Conservation (phyloP, 2,113 vertebrate species). For the Corydoras maculifer region DNA sequence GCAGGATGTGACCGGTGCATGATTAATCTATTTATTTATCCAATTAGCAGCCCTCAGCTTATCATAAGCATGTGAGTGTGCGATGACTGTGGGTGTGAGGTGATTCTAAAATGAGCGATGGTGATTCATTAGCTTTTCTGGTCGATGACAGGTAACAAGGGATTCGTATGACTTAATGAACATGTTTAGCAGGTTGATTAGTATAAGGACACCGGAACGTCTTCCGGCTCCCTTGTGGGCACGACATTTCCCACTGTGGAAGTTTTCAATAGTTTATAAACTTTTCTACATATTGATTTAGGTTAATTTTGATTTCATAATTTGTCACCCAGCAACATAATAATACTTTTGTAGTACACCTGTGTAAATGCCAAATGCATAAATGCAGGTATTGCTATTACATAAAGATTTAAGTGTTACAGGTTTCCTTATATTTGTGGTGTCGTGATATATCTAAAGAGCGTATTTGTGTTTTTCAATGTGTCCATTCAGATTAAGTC, state of each 20-base stretch:
- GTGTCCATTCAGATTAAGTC: too few species aligned
- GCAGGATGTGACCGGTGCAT: slow-evolving; percentile 34
- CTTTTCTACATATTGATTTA: background rate
- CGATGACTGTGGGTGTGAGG: slow-evolving; percentile 12
- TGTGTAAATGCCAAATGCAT: too few species aligned
- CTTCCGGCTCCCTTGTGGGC: background rate
- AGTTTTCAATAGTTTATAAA: slow-evolving; percentile 8
- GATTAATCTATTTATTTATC: slow-evolving; percentile 34
- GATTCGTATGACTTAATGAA: slow-evolving; percentile 18
- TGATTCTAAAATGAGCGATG: slow-evolving; percentile 17
- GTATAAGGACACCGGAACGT: background rate
- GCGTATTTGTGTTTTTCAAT: too few species aligned
- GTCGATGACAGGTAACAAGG: slow-evolving; percentile 14
- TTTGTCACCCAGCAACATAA: too few species aligned
- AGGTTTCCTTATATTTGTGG: too few species aligned
- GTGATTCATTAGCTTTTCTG: slow-evolving; percentile 29
- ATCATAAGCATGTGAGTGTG: background rate
- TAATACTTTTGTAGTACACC: too few species aligned
- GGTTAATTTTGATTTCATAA: too few species aligned
- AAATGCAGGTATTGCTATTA: too few species aligned
- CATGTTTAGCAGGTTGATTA: slow-evolving; percentile 3
- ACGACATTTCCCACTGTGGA: background rate
- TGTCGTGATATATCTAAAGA: too few species aligned
- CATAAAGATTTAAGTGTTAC: too few species aligned
- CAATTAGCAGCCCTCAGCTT: slow-evolving; percentile 23